Conservation (phyloP, 2,797 vertebrate species). For the Okamejei kenojei region DNA sequence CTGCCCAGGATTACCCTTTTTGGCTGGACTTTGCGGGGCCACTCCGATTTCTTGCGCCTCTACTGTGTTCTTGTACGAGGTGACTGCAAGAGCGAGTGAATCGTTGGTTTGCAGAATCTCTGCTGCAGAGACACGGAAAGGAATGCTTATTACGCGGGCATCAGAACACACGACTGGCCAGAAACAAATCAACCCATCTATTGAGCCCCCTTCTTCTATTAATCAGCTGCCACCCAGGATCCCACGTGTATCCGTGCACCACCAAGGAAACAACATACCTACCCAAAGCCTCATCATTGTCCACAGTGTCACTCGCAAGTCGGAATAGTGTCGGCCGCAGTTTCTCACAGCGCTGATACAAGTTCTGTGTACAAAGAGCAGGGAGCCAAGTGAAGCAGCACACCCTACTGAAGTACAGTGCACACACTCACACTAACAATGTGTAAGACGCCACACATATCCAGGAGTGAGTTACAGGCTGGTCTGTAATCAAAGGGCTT, state of each 20-base stretch:
- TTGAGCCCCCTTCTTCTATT: neutral
- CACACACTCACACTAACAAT: neutral
- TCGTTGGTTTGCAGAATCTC: slow-evolving; percentile 76
- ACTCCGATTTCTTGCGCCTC: slow-evolving; percentile 39
- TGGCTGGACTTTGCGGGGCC: slow-evolving; percentile 6
- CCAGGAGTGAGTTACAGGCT: neutral
- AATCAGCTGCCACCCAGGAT: neutral
- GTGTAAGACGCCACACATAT: neutral
- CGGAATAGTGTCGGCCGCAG: slow-evolving; percentile 75
- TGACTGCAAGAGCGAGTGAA: slow-evolving; percentile 58
- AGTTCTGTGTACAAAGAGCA: slow-evolving; percentile 47
- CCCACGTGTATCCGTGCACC: too few species aligned
- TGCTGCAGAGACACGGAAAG: slow-evolving; percentile 47
- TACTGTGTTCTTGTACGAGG: slow-evolving; percentile 56
- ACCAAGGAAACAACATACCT: slow-evolving; percentile 3
- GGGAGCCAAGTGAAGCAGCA: neutral
- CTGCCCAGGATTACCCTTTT: slow-evolving; percentile 43
- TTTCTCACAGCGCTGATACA: slow-evolving; percentile 68
- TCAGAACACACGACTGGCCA: neutral
- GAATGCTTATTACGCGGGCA: neutral
- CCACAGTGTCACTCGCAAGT: slow-evolving; percentile 69
- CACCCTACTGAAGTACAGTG: too few species aligned
- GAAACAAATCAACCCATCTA: neutral
- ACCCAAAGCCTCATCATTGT: slow-evolving; percentile 65
- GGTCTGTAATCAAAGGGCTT: neutral